Percentiles rank a stretch among this genome's conserved stretches.
Conservation (phyloP, 1,140 invertebrate species). For the Drosophila pseudoananassae region DNA sequence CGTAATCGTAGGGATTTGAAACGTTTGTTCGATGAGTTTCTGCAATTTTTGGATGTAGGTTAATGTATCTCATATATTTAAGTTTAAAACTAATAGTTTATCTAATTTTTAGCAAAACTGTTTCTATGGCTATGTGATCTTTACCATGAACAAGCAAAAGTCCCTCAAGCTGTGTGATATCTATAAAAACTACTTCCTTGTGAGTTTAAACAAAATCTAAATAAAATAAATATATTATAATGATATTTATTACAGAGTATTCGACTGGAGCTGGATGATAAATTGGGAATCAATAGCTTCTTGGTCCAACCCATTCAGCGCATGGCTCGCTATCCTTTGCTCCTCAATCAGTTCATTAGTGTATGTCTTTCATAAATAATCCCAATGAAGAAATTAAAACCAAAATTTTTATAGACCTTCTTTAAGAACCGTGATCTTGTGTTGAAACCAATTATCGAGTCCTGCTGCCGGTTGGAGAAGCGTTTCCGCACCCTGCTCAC, state of each 20-base stretch:
- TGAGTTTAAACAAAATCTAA: slow-evolving; percentile 22
- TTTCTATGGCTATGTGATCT: slow-evolving; percentile 82
- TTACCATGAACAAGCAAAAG: slow-evolving; percentile 83
- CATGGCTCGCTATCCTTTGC: slow-evolving; percentile 78
- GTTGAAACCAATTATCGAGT: slow-evolving; percentile 77
- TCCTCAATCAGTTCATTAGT: slow-evolving; percentile 77
- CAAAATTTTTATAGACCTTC: slow-evolving; percentile 54
- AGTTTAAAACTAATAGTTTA: neutral
- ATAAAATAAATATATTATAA: neutral
- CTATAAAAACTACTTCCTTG: slow-evolving; percentile 81
- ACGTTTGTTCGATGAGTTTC: slow-evolving; percentile 77
- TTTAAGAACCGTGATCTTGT: slow-evolving; percentile 78
- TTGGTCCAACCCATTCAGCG: slow-evolving; percentile 81
- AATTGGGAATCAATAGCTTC: slow-evolving; percentile 83
- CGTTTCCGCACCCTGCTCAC: slow-evolving; percentile 68
- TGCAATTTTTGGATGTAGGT: slow-evolving; percentile 75
- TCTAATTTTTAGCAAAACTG: slow-evolving; percentile 59
- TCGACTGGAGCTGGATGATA: slow-evolving; percentile 77
- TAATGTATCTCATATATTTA: neutral
- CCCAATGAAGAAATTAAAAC: too few relatives aligned
- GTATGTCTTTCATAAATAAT: slow-evolving; percentile 34
- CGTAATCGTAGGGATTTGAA: slow-evolving; percentile 71
- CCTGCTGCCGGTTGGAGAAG: slow-evolving; percentile 80
- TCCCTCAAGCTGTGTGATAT: slow-evolving; percentile 80
- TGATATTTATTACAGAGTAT: slow-evolving; percentile 52